Base-by-base conservation (phyloP, 1,140 invertebrate species). In the Triops cancriformis region DNA sequence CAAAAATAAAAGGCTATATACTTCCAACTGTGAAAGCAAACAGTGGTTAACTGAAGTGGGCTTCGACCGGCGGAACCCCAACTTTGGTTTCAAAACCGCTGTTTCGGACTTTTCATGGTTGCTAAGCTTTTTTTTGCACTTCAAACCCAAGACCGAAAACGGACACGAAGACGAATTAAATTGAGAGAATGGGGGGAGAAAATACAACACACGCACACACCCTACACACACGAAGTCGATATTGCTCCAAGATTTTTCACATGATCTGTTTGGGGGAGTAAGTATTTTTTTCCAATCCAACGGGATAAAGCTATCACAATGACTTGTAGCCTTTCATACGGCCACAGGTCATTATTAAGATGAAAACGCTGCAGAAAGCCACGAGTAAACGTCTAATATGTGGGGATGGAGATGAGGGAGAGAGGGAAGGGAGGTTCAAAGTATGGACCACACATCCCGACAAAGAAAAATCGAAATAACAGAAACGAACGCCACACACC, bases 141-240 rank as follows among this genome's bases (percentile, higher is more conserved):
- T 75, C 45, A 42, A 75, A 75, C 37, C 41, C 74, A 42, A 37
- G 45, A 26, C 45, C 45, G 41, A 42, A 75, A 45, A 42, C 26
- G 41, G 74, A 45, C 23, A 45, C 41, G 1, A 51, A 43, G 14
- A 18, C 42, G 75, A 42, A 64, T 43, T 26, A 75, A 42, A 42
- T 27, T 12, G 18, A 64, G 42, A 51, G 75, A 76, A 64, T 43
- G 42, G 64, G 37, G 1, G 75, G 26, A 76, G 26, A 51, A 76
- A 26, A 45, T 37, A 75, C 74, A 42, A 26, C 75, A 76, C 75
- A 27, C 27, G 75, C 75, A 51, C 74, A 64, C 51, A 64, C 51
- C 18, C 45, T 64, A 43, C 74, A 75, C 74, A 42, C 74, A 45
- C 74, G 26, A 75, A 37, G n/a, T 14, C 41, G 41, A 23, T 75